A percentile compares a stretch with the other conserved stretches of the same genome.
These are phyloP conservation scores for Ormyrus pomaceus DNA, from an alignment of 2,888 invertebrate species.

Conservation along the genomic window DNA sequence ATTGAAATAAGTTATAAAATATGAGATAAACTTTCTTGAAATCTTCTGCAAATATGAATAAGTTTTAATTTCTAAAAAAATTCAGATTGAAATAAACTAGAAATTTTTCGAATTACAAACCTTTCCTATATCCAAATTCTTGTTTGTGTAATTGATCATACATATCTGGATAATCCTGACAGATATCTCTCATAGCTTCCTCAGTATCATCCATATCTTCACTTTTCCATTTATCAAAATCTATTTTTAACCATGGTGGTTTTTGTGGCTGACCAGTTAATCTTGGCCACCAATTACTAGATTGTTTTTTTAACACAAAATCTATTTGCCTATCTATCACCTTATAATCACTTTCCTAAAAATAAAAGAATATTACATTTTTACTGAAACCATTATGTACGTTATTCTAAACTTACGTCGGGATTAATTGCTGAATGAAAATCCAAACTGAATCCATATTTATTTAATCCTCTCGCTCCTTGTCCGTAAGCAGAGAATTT, in stretches of 20 bases:
- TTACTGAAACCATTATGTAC: neutral
- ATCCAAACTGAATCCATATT: conserved; percentile 85
- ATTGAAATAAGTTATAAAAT: conserved; percentile 93
- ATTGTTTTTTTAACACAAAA: conserved; percentile 83
- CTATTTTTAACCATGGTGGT: conserved; percentile 94
- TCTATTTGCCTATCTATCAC: conserved; percentile 87
- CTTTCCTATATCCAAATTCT: conserved; percentile 87
- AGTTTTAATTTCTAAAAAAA: conserved; percentile 20
- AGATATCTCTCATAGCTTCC: conserved; percentile 81
- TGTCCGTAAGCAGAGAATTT: conserved; percentile 85
- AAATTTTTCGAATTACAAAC: conserved; percentile 72
- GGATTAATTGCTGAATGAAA: conserved; percentile 82
- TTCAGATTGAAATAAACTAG: conserved; percentile 14
- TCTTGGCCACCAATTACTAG: conserved; percentile 89
- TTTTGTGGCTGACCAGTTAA: conserved; percentile 88
- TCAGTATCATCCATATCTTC: conserved; percentile 84
- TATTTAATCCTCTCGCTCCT: conserved; percentile 87
- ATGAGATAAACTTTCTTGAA: conserved; percentile 89
- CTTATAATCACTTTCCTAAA: conserved; percentile 78
- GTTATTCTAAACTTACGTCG: conserved; percentile 73
- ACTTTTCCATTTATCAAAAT: conserved; percentile 93
- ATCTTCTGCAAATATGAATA: conserved; percentile 80
- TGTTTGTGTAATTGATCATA: conserved; percentile 85
- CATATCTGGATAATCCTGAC: conserved; percentile 87
- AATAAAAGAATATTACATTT: conserved; percentile 37